Percentiles rank a stretch among this genome's conserved stretches.
phyloP scores from a whole-genome alignment of 2,113 vertebrate species.

The Sminthopsis crassicaudata region DNA sequence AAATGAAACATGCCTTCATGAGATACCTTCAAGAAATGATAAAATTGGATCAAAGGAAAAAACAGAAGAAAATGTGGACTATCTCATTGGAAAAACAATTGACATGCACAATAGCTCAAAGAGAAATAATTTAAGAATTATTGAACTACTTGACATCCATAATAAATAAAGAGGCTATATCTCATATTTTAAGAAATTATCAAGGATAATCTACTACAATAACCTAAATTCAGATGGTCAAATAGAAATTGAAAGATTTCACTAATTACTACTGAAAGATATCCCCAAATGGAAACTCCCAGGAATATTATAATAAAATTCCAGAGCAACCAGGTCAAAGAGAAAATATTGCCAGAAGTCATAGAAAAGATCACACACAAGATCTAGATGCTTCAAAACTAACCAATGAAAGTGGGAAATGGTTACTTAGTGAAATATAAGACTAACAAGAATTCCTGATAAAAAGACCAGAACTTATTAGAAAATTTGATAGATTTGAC shows the following conservation, averaged over 20 bases:
- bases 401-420: background rate
- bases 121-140: too few species aligned
- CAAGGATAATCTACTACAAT: background rate
- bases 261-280: background rate
- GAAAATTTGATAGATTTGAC: background rate
- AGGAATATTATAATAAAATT: background rate
- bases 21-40: background rate
- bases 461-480: background rate
- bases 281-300: background rate
- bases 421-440: background rate
- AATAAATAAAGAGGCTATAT: background rate
- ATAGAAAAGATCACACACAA: background rate
- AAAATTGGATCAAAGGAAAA: background rate
- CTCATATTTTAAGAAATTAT: background rate
- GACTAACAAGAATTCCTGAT: background rate
- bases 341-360: background rate
- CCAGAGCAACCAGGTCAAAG: background rate
- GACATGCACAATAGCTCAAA: too few species aligned
- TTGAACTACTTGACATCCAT: too few species aligned
- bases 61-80: background rate
- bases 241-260: background rate
- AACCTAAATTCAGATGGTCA: background rate
- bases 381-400: background rate
- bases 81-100: too few species aligned
- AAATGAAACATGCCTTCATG: background rate